These are phyloP conservation scores for Neoascia interrupta DNA, from an alignment of 2,888 invertebrate species.

Conservation along the genomic window DNA sequence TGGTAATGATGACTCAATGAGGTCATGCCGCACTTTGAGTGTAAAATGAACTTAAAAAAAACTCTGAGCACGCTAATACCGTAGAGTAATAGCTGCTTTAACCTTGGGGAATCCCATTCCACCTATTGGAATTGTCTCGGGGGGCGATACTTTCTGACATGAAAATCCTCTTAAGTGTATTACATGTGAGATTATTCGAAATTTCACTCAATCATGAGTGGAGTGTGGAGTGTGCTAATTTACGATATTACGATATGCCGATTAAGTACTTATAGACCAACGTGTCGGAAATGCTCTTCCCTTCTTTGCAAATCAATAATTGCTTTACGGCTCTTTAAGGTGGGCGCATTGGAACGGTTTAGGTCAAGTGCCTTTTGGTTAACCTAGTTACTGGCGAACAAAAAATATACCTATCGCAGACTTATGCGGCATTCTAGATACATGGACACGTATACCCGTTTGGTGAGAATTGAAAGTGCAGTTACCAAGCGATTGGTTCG, in stretches of 20 bases:
- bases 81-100: not conserved
- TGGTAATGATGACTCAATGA: conserved; percentile 54
- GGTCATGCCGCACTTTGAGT: conserved; percentile 53
- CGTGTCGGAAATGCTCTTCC: not conserved
- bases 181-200: not conserved
- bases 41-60: conserved; percentile 4
- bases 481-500: conserved; percentile 15
- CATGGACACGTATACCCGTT: not conserved
- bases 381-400: conserved; percentile 36
- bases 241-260: conserved; percentile 16
- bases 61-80: not conserved
- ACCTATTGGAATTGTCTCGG: not conserved
- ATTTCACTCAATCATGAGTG: conserved; percentile 14
- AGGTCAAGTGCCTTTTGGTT: conserved; percentile 58
- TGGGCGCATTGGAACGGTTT: conserved; percentile 9
- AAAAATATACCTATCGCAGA: not conserved
- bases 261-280: not conserved
- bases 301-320: not conserved
- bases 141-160: not conserved
- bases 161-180: conserved; percentile 15
- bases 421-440: conserved; percentile 11
- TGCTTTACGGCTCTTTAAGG: too few species aligned
- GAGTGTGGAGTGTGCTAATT: not conserved
- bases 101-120: conserved; percentile 36
- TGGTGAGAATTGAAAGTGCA: not conserved